Base-by-base conservation (phyloP, 2,797 vertebrate genomes). In the Poeciliopsis presidionis region DNA sequence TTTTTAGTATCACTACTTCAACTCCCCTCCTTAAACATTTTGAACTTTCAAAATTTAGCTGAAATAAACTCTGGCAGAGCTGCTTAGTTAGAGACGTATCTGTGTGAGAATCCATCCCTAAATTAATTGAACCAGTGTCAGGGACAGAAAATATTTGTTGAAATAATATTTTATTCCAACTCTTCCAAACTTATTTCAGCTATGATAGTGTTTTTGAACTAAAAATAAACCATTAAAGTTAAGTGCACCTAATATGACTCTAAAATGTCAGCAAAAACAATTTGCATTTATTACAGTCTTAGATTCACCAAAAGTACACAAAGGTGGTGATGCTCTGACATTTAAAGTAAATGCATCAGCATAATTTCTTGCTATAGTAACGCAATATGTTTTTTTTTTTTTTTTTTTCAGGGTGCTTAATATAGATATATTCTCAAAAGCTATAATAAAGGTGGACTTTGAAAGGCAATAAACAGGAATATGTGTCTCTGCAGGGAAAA, bases 281-380 rank as follows among this genome's bases (percentile, higher is more conserved):
- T 18, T 16, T 36, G 65, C 39, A n/a, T 71, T 71, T 14, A 71
- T 46, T 46, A 28, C 67, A 70, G 2, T 11, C 12, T 7, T 71
- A 71, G 25, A 46, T 71, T n/a, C 45, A 71, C 67, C 67, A 70
- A 45, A 70, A 45, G 41, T 45, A n/a, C 39, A 70, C 67, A 41
- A 25, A 70, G 41, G 67, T 70, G 67, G 67, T 45, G 41, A 45
- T 70, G 41, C 39, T 16, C 30, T 73, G 72, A 51, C 72, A 25
- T 73, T 53, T 73, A 51, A 73, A 51, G 47, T 72, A 72, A 72
- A 51, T 51, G 72, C 72, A 53, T 53, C 47, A 22, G 72, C 49
- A 28, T 28, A 46, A 71, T 71, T 71, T 71, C n/a, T 46, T 71
- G 67, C 13, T 18, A 71, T 45, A 71, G n/a, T 25, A 71, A 30